A percentile compares a stretch with the other conserved stretches of the same genome.
Conservation (phyloP, 2,113 vertebrate species). For the Charadrius vociferus region DNA sequence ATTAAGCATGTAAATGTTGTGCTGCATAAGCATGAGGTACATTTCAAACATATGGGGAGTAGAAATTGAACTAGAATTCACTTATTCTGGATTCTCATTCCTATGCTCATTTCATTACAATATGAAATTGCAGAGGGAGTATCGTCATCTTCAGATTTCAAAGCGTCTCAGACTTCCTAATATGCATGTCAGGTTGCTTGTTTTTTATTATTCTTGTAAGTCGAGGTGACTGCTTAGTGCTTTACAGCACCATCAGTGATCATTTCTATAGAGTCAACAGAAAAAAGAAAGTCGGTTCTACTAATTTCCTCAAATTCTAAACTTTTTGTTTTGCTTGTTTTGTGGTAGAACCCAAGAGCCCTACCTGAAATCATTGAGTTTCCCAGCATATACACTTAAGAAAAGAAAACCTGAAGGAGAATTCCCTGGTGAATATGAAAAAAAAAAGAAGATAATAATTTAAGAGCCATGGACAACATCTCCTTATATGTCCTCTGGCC, state of each 20-base stretch:
- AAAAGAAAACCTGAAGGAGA: neutral
- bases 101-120: slow-evolving; percentile 9
- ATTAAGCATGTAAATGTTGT: slow-evolving; percentile 58
- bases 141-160: neutral
- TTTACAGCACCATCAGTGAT: neutral
- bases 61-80: slow-evolving; percentile 35
- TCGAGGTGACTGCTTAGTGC: neutral
- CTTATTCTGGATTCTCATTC: slow-evolving; percentile 29
- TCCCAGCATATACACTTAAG: neutral
- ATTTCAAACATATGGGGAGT: slow-evolving; percentile 30
- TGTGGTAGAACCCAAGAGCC: neutral
- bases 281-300: neutral
- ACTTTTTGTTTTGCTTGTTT: neutral
- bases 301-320: neutral
- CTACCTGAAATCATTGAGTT: neutral
- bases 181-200: neutral
- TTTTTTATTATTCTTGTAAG: neutral
- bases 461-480: neutral
- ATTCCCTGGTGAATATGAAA: neutral
- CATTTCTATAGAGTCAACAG: neutral
- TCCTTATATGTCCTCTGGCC: neutral
- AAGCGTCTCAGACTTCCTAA: neutral
- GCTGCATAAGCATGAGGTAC: slow-evolving; percentile 49
- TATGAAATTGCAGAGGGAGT: neutral
- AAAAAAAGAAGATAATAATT: neutral